Evolutionary conservation across 1,140 invertebrate species (phyloP).

Genomic region (Atta colombica): DNA sequence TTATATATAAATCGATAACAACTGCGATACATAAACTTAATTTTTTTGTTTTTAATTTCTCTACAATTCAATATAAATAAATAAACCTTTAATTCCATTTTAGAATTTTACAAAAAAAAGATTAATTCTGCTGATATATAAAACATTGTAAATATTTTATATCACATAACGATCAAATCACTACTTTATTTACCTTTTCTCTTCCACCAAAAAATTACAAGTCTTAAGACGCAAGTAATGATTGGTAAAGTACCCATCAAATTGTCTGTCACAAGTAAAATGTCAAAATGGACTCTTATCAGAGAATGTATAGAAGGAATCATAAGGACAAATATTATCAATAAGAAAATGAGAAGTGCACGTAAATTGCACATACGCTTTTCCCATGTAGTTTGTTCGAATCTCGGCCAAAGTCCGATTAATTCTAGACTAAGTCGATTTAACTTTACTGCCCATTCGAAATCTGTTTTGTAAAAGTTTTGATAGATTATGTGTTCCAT

Average conservation of each 20-base stretch:
- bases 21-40: background rate
- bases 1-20: no score
- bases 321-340: background rate
- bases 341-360: background rate
- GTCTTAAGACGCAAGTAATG: background rate
- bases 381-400: background rate
- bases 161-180: background rate
- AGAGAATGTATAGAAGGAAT: conserved; percentile 26
- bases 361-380: background rate
- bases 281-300: background rate
- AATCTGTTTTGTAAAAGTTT: conserved; percentile 1
- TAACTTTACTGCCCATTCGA: conserved; percentile 26
- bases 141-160: background rate
- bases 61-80: background rate
- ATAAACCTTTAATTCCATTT: background rate
- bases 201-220: conserved; percentile 21
- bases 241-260: conserved; percentile 21
- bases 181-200: conserved; percentile 19
- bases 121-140: background rate
- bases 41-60: background rate
- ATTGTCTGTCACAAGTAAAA: conserved; percentile 34
- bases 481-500: background rate
- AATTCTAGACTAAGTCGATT: conserved; percentile 15
- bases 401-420: conserved; percentile 30
- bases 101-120: background rate